Conservation (phyloP, 1,140 invertebrate genomes). For the Nebria ingens region DNA sequence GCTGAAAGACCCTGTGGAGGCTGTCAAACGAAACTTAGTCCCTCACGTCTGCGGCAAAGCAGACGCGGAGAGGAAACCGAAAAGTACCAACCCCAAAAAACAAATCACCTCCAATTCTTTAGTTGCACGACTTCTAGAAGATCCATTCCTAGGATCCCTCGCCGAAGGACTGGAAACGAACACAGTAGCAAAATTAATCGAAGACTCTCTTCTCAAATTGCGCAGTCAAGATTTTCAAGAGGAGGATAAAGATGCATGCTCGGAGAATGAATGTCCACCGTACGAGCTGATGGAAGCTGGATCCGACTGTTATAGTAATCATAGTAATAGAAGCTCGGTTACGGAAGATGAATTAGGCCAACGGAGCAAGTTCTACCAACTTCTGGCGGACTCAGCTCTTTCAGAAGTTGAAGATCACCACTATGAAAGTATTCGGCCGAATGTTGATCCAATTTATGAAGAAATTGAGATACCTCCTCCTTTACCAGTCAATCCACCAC, state of each 20-base stretch:
- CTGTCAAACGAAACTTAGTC: slow-evolving; percentile 54
- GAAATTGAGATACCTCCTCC: slow-evolving; percentile 76
- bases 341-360: slow-evolving; percentile 45
- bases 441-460: slow-evolving; percentile 75
- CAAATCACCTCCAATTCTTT: slow-evolving; percentile 24
- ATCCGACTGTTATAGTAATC: slow-evolving; percentile 54
- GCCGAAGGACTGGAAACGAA: slow-evolving; percentile 46
- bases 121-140: slow-evolving; percentile 46
- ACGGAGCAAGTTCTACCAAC: slow-evolving; percentile 55
- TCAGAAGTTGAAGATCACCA: slow-evolving; percentile 53
- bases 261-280: slow-evolving; percentile 40
- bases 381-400: slow-evolving; percentile 51
- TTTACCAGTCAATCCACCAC: slow-evolving; percentile 61
- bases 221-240: slow-evolving; percentile 30
- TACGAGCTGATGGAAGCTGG: slow-evolving; percentile 40
- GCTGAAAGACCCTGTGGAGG: slow-evolving; percentile 56
- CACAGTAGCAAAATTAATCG: slow-evolving; percentile 46
- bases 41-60: slow-evolving; percentile 58
- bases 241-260: slow-evolving; percentile 41
- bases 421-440: slow-evolving; percentile 64
- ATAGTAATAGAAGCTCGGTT: slow-evolving; percentile 36
- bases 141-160: slow-evolving; percentile 47
- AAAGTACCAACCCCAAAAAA: not conserved
- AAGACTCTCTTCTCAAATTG: slow-evolving; percentile 49
- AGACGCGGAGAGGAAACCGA: slow-evolving; percentile 22